These are phyloP conservation scores for Pedionomus torquatus DNA, from an alignment of 2,113 vertebrate genomes.

Conservation along the genomic window DNA sequence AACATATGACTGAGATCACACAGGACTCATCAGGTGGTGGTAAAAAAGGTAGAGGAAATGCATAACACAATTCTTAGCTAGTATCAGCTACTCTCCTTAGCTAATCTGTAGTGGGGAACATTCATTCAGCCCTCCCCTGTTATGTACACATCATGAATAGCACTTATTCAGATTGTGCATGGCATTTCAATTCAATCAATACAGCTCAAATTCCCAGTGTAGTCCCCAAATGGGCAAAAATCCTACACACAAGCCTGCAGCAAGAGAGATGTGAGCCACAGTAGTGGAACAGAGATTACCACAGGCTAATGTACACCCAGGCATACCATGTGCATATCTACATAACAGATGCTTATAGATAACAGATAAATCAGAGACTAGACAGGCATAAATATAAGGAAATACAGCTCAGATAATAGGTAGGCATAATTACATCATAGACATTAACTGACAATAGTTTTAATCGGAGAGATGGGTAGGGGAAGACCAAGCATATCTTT, in stretches of 20 bases:
- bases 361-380: neutral
- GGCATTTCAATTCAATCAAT: neutral
- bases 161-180: neutral
- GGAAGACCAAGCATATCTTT: neutral
- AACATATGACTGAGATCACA: neutral
- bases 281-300: neutral
- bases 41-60: neutral
- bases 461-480: neutral
- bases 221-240: neutral
- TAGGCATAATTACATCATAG: neutral
- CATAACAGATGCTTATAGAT: rapidly evolving
- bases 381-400: neutral
- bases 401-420: neutral
- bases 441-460: neutral
- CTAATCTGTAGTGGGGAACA: neutral
- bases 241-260: neutral
- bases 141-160: neutral
- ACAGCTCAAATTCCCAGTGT: neutral
- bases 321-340: neutral
- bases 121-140: neutral
- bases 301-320: neutral
- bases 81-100: neutral
- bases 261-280: neutral
- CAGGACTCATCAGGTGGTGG: neutral
- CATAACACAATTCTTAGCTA: neutral